phyloP scores from a whole-genome alignment of 2,797 vertebrate genomes.

The Lateolabrax maculatus region DNA sequence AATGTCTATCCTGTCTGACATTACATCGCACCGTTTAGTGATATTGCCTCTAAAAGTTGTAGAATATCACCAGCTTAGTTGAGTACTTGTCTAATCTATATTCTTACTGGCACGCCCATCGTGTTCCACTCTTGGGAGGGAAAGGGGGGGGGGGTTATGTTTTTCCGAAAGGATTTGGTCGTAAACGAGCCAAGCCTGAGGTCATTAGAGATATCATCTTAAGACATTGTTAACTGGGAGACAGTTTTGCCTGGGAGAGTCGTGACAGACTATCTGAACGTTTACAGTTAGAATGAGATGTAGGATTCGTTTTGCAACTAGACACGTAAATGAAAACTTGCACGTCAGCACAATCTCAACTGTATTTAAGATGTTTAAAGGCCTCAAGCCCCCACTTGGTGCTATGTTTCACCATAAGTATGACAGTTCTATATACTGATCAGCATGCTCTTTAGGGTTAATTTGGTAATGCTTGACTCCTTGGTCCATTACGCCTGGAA shows the following conservation, averaged over 20 bases:
- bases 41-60: neutral
- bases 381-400: neutral
- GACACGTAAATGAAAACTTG: neutral
- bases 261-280: neutral
- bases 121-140: neutral
- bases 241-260: neutral
- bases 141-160: too few species aligned
- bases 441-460: neutral
- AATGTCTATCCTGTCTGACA: neutral
- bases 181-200: constrained; percentile 1
- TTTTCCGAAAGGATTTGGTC: constrained; percentile 2
- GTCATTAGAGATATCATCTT: constrained; percentile 11
- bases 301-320: neutral
- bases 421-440: neutral
- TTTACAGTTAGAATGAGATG: neutral
- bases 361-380: neutral
- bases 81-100: neutral
- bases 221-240: neutral
- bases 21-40: neutral
- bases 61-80: constrained; percentile 12
- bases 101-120: constrained; percentile 4
- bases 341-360: neutral
- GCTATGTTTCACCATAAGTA: neutral
- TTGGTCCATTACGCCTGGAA: too few species aligned
- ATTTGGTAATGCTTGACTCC: too few species aligned